phyloP scores from a whole-genome alignment of 2,797 vertebrate species.

The Megaceryle alcyon region DNA sequence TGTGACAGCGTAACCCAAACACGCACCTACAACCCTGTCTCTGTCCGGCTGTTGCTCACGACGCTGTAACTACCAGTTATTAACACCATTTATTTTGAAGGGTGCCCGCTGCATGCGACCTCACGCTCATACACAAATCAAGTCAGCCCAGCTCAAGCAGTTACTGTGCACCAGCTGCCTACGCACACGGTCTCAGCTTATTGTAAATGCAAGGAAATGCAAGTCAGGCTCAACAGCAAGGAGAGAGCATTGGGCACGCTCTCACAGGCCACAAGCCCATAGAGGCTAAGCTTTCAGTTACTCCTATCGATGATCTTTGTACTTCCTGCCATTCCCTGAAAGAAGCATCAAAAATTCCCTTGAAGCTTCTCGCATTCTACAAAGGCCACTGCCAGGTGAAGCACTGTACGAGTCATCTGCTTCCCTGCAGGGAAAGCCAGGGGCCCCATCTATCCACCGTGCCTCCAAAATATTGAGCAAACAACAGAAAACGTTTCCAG shows the following conservation, averaged over 20 bases:
- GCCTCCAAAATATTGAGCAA: background rate
- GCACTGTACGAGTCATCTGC: fast-evolving
- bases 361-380: background rate
- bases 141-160: background rate
- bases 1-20: background rate
- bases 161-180: background rate
- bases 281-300: background rate
- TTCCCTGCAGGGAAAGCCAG: background rate
- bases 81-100: background rate
- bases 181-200: fast-evolving
- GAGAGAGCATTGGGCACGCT: background rate
- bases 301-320: background rate
- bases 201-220: background rate
- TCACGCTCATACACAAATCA: background rate
- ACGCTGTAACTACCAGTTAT: background rate
- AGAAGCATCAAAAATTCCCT: background rate
- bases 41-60: background rate
- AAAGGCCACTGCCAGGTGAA: background rate
- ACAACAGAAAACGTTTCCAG: background rate
- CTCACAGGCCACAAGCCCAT: background rate
- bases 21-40: background rate
- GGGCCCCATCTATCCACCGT: fast-evolving
- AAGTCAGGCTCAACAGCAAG: background rate
- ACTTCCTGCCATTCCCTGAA: background rate
- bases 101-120: background rate